Base-by-base conservation (phyloP, 2,888 invertebrate genomes). In the Chesias legatella region DNA sequence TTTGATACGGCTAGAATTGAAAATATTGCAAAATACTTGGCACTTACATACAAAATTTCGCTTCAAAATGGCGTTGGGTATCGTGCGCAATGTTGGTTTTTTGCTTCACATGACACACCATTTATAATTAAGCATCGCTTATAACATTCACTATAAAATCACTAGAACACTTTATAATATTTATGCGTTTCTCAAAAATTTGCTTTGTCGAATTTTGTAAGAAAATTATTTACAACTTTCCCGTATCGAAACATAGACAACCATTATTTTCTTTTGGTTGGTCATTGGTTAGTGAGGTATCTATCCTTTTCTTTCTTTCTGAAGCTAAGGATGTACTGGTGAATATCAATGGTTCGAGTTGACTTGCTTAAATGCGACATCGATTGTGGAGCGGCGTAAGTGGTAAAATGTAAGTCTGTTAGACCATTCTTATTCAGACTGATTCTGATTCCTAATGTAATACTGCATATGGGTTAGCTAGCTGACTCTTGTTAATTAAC, bases 51-150 rank as follows among this genome's bases (percentile, higher is more conserved):
- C 80, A 86, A 88, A 86, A 84, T 85, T 89, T 89, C 85, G 88
- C 88, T 86, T 89, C 89, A 89, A 89, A 89, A 89, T 89, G 89
- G 89, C 89, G 89, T 88, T 88, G 79, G 73, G 77, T 84, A 85
- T 85, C 88, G 86, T 88, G 89, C 86, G 89, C 83, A 84, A 83
- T 81, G 85, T 85, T 83, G 81, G 88, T 81, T 88, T 88, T 88
- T 86, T 83, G 85, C 84, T 85, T 85, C 78, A 78, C 77, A 78
- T 64, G 74, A 75, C 73, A 80, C 81, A 73, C 71, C 61, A 64
- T 73, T 66, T 73, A 72, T 54, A 63, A 64, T 67, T 71, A 78
- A 58, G 59, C 78, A 79, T 81, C 70, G 77, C 81, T 72, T 65
- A 70, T 52, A 51, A 47, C 67, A 68, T 62, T 74, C 77, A 81